Evolutionary conservation across 2,888 invertebrate species (phyloP).

Genomic region (Phorcus lineatus): DNA sequence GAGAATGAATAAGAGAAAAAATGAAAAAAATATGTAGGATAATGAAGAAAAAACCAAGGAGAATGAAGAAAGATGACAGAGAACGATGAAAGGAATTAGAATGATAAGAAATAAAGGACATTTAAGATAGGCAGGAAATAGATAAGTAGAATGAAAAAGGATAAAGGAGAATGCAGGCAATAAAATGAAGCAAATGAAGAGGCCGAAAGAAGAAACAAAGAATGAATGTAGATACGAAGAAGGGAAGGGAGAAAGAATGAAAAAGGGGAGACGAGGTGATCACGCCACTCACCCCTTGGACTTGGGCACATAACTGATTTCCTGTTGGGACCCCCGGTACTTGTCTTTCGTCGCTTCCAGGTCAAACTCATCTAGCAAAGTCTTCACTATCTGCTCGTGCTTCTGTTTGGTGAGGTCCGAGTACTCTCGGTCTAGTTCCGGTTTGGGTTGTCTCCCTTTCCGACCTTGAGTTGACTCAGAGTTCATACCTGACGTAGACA

Average conservation of each 20-base stretch:
- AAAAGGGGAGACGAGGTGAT: background rate
- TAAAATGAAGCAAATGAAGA: no score
- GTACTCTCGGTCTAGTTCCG: slow-evolving; percentile 26
- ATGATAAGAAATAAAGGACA: no score
- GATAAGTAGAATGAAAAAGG: background rate
- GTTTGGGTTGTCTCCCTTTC: slow-evolving; percentile 13
- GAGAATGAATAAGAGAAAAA: no score
- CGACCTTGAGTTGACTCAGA: background rate
- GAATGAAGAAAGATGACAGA: no score
- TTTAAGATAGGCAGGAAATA: no score
- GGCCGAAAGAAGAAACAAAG: no score
- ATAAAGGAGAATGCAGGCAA: background rate
- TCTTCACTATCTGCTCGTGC: slow-evolving; percentile 19
- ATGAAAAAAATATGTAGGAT: no score
- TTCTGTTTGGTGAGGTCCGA: slow-evolving; percentile 23
- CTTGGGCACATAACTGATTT: slow-evolving; percentile 22
- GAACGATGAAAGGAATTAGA: no score
- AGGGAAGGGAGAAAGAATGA: slow-evolving; percentile 8
- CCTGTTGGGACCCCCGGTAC: background rate
- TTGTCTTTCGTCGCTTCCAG: slow-evolving; percentile 27
- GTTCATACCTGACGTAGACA: slow-evolving; percentile 16
- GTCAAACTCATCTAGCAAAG: slow-evolving; percentile 22
- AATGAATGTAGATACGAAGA: background rate
- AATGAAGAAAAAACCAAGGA: no score
- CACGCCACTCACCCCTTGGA: slow-evolving; percentile 18